Evolutionary conservation across 2,888 invertebrate genomes (phyloP).

Genomic region (Merodon equestris): DNA sequence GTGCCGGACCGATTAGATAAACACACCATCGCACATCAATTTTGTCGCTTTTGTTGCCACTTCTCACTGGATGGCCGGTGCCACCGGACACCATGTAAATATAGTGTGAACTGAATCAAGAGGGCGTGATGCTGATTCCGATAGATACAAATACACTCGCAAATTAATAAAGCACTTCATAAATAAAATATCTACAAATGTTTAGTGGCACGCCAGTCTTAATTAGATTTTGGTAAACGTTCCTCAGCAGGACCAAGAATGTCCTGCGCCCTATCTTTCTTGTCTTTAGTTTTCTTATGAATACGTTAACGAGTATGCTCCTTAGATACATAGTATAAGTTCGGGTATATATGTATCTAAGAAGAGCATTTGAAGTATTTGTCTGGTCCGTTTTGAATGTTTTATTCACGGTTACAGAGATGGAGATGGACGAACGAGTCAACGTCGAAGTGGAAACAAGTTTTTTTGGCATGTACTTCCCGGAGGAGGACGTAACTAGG

Average conservation of each 20-base stretch:
- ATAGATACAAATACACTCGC: background rate
- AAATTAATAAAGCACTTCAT: conserved; percentile 40
- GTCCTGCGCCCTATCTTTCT: conserved; percentile 37
- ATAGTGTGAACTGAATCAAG: conserved; percentile 62
- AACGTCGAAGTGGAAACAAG: conserved; percentile 45
- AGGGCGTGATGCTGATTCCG: conserved; percentile 63
- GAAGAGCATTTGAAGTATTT: background rate
- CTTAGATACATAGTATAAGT: background rate
- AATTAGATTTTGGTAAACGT: conserved; percentile 54
- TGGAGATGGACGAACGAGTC: background rate
- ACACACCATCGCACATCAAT: conserved; percentile 20
- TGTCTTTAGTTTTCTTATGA: background rate
- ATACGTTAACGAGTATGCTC: too few species aligned
- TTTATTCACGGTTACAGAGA: conserved; percentile 31
- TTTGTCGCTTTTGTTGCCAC: background rate
- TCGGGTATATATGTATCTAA: background rate
- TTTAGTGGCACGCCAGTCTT: conserved; percentile 51
- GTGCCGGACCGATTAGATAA: conserved; percentile 55
- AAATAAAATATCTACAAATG: conserved; percentile 8
- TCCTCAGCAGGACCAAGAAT: conserved; percentile 6
- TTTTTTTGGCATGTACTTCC: conserved; percentile 20
- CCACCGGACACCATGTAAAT: conserved; percentile 20
- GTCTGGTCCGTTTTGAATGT: conserved; percentile 32
- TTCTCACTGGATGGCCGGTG: background rate
- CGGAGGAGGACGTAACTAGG: conserved; percentile 53